Conservation (phyloP, 2,888 invertebrate genomes). For the Cerastis leucographa region DNA sequence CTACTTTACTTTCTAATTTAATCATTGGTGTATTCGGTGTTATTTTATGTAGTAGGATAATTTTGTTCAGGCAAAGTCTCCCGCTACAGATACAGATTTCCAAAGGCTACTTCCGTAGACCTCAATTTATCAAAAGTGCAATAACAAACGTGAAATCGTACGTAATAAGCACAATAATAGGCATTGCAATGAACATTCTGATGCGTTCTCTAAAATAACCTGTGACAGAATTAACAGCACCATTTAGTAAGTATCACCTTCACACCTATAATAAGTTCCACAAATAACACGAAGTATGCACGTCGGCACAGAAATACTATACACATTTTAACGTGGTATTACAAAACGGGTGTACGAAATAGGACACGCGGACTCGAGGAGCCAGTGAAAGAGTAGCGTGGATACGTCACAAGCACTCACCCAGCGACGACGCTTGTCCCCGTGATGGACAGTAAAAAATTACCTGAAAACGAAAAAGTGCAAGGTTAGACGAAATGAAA, state of each 20-base stretch:
- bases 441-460: conserved; percentile 72
- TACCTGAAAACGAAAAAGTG: conserved; percentile 84
- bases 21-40: conserved; percentile 21
- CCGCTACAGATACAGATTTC: conserved; percentile 3
- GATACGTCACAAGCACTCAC: conserved; percentile 70
- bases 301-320: conserved; percentile 81
- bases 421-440: conserved; percentile 56
- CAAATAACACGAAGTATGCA: conserved; percentile 83
- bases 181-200: conserved; percentile 83
- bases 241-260: conserved; percentile 86
- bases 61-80: conserved; percentile 3
- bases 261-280: conserved; percentile 84
- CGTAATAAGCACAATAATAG: conserved; percentile 66
- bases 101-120: conserved; percentile 59
- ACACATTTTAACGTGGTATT: conserved; percentile 77
- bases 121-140: conserved; percentile 59
- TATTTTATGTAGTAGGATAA: conserved; percentile 6
- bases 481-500: conserved; percentile 75
- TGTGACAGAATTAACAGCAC: conserved; percentile 84
- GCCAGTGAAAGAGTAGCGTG: conserved; percentile 68
- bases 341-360: conserved; percentile 77
- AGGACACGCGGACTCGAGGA: conserved; percentile 65
- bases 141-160: conserved; percentile 56
- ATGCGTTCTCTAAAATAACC: conserved; percentile 84
- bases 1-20: conserved; percentile 47